Conservation (phyloP, 1,140 invertebrate species). For the Drosophila setifemur region DNA sequence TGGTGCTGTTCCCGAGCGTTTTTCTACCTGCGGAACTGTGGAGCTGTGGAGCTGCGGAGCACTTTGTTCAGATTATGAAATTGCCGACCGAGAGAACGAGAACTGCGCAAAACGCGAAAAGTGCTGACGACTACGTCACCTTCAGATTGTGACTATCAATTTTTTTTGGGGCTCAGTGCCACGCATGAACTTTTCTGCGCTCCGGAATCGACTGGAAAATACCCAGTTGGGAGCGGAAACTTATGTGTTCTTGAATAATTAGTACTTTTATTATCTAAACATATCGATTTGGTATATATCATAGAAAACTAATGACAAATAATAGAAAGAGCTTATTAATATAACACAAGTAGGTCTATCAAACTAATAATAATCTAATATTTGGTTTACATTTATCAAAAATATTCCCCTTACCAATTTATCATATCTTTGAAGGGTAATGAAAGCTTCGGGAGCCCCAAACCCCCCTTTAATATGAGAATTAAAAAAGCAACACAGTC, state of each 20-base stretch:
- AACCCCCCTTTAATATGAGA: background rate
- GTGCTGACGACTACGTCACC: conserved; percentile 47
- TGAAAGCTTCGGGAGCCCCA: background rate
- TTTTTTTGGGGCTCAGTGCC: conserved; percentile 31
- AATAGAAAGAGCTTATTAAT: no score
- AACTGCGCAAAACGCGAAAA: conserved; percentile 54
- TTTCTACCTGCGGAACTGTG: no score
- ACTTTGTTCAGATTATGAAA: conserved; percentile 55
- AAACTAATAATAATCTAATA: no score
- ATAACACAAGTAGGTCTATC: no score
- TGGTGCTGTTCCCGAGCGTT: background rate
- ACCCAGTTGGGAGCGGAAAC: background rate
- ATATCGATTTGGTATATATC: no score
- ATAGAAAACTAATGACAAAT: no score
- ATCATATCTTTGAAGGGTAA: background rate
- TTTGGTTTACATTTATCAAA: no score
- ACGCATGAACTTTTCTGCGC: conserved; percentile 36
- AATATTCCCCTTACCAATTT: background rate
- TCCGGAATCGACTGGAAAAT: conserved; percentile 17
- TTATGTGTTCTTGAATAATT: no score
- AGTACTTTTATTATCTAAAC: no score
- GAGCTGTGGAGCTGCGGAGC: conserved; percentile 14
- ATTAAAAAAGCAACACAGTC: conserved; percentile 20
- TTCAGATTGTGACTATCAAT: conserved; percentile 48
- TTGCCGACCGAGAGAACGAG: conserved; percentile 34